A percentile compares a stretch with the other conserved stretches of the same genome.
phyloP scores from a whole-genome alignment of 2,888 invertebrate genomes.

The Drosophila setosimentum region DNA sequence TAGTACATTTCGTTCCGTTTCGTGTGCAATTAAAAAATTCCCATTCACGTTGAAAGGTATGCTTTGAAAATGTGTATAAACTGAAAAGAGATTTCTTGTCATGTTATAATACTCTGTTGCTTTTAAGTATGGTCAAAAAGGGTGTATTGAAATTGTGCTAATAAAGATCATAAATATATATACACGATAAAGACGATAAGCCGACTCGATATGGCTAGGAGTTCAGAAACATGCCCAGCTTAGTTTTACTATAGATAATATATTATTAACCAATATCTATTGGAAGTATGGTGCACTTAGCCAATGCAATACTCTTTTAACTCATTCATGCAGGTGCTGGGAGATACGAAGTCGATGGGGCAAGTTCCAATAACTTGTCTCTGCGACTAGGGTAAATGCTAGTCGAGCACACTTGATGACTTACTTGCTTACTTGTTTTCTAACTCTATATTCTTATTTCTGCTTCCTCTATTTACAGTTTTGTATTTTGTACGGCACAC shows the following conservation, averaged over 20 bases:
- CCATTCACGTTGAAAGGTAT: conserved; percentile 33
- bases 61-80: conserved; percentile 11
- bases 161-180: neutral
- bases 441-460: conserved; percentile 22
- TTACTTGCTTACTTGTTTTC: conserved; percentile 3
- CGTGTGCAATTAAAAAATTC: conserved; percentile 34
- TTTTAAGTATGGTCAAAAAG: neutral
- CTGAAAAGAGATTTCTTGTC: conserved; percentile 6
- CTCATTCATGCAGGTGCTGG: neutral
- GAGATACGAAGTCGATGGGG: neutral
- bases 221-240: neutral
- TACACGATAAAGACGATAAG: neutral
- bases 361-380: neutral
- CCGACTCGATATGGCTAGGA: neutral
- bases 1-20: conserved; percentile 27
- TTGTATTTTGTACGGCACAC: conserved; percentile 12
- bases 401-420: neutral
- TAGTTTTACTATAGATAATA: neutral
- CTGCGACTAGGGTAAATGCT: neutral
- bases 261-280: neutral
- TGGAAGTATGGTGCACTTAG: neutral
- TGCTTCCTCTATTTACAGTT: conserved; percentile 31
- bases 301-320: no score
- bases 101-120: neutral
- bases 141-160: neutral